Conservation (phyloP, 2,113 vertebrate species). For the Psittacula cyanocephala region DNA sequence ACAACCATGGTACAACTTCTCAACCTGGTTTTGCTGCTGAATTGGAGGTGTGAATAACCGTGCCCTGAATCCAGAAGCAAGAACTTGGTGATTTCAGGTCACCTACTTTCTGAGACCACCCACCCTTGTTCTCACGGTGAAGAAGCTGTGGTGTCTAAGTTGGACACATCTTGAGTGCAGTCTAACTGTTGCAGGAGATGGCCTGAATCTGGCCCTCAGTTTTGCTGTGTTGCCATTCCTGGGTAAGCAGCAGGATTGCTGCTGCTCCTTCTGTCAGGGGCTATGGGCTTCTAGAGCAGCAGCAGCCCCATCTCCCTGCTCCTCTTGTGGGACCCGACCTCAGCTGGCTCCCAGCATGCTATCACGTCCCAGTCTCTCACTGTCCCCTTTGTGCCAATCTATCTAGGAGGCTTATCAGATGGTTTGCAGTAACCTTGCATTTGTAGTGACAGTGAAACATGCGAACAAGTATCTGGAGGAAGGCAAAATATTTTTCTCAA, state of each 20-base stretch:
- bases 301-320: neutral
- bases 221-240: neutral
- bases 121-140: neutral
- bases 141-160: neutral
- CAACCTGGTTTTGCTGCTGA: neutral
- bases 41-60: neutral
- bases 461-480: neutral
- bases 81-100: neutral
- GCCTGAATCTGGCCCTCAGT: neutral
- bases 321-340: neutral
- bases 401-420: neutral
- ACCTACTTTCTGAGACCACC: neutral
- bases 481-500: neutral
- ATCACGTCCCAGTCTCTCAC: neutral
- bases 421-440: neutral
- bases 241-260: rapidly evolving
- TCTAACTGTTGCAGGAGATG: neutral
- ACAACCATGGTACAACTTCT: rapidly evolving
- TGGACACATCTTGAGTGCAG: neutral
- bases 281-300: rapidly evolving
- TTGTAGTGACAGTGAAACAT: neutral
- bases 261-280: neutral
- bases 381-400: neutral
- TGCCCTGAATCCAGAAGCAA: neutral
- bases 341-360: neutral